Conservation (phyloP, 1,140 invertebrate species). For the Diorhabda elongata region DNA sequence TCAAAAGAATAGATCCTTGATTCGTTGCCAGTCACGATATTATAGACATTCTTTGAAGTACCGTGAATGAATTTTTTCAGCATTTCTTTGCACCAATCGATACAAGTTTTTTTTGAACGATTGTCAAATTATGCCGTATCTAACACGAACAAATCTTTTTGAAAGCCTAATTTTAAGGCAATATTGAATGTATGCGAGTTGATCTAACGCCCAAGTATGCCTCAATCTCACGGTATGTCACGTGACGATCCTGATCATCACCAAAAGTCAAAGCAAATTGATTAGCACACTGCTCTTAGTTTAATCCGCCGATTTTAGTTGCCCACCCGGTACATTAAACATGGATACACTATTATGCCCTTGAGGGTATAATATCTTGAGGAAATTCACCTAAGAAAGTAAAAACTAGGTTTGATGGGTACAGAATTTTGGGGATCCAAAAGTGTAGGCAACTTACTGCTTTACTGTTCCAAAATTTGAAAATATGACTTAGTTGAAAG, state of each 20-base stretch:
- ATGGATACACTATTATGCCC: no score
- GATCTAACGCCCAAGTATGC: conserved; percentile 27
- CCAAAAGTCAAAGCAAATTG: no score
- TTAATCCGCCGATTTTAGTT: no score
- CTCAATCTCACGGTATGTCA: conserved; percentile 30
- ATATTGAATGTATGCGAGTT: conserved; percentile 34
- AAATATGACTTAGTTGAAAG: no score
- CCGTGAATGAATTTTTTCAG: conserved; percentile 25
- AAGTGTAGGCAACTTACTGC: no score
- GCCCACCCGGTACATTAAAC: no score
- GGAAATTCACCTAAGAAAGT: no score
- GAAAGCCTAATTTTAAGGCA: conserved; percentile 31
- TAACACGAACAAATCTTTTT: conserved; percentile 37
- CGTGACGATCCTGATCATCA: conserved; percentile 31
- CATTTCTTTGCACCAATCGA: conserved; percentile 36
- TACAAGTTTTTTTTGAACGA: conserved; percentile 34
- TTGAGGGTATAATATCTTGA: no score
- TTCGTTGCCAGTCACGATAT: conserved; percentile 22
- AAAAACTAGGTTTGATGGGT: no score
- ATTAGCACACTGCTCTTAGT: no score
- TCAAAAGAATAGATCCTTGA: not conserved
- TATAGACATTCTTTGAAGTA: conserved; percentile 28
- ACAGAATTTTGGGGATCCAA: no score
- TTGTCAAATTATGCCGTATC: conserved; percentile 36
- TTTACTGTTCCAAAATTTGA: no score